phyloP scores from a whole-genome alignment of 2,113 vertebrate species.

The Suricata suricatta region DNA sequence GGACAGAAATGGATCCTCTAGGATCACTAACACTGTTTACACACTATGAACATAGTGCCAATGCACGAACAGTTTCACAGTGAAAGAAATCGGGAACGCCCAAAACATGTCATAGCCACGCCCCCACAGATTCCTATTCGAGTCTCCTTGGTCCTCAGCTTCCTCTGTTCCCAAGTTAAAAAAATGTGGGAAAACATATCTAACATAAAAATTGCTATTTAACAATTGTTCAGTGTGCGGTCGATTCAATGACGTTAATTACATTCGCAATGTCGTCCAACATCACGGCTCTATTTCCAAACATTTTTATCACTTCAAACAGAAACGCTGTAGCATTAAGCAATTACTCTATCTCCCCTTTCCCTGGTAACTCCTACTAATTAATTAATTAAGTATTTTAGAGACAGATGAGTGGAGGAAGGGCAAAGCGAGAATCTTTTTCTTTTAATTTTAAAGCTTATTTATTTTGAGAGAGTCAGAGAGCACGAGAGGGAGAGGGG shows the following conservation, averaged over 20 bases:
- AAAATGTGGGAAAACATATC: background rate
- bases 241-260: background rate
- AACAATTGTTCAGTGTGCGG: background rate
- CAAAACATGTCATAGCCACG: background rate
- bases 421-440: background rate
- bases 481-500: background rate
- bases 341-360: background rate
- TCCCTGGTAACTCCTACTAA: background rate
- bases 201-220: background rate
- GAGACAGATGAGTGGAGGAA: background rate
- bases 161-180: background rate
- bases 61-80: background rate
- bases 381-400: background rate
- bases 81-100: slow-evolving; percentile 39
- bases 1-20: background rate
- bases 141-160: slow-evolving; percentile 9
- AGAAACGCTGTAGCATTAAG: background rate
- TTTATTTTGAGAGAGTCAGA: background rate
- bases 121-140: background rate
- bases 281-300: background rate
- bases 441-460: background rate
- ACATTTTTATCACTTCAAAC: background rate
- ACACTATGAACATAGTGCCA: slow-evolving; percentile 6
- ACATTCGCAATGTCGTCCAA: background rate
- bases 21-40: background rate